Conservation (phyloP, 2,113 vertebrate species). For the Prionailurus bengalensis region DNA sequence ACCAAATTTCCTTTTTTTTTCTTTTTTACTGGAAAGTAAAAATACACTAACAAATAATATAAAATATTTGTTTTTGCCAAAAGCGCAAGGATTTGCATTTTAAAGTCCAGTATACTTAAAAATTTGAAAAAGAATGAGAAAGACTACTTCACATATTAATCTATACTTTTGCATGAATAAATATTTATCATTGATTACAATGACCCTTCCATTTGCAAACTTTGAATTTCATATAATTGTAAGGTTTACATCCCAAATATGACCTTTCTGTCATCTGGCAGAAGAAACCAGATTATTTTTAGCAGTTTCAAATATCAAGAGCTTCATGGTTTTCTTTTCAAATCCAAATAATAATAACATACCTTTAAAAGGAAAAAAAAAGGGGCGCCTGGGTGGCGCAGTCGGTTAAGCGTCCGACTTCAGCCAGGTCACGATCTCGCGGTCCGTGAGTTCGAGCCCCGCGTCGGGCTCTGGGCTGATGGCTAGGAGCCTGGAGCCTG, state of each 20-base stretch:
- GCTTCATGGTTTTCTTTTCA: constrained; percentile 56
- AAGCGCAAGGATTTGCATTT: background rate
- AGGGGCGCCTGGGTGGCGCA: background rate
- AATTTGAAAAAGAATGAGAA: background rate
- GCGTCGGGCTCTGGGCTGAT: too few relatives aligned
- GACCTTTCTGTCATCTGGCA: constrained; percentile 71
- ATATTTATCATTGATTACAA: background rate
- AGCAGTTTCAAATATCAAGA: constrained; percentile 71
- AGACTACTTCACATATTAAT: background rate
- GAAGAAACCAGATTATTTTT: constrained; percentile 65
- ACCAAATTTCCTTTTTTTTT: background rate
- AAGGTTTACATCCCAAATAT: constrained; percentile 65
- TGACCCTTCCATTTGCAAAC: constrained; percentile 39
- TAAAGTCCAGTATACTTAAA: background rate
- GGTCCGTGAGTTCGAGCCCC: too few relatives aligned
- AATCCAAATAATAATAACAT: background rate
- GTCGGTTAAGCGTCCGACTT: too few relatives aligned
- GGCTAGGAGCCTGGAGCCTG: too few relatives aligned
- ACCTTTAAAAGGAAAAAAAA: background rate
- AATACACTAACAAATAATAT: background rate
- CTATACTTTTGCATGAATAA: background rate
- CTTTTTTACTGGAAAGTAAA: background rate
- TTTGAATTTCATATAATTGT: constrained; percentile 57
- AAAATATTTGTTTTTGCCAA: background rate
- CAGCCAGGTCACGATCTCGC: too few relatives aligned